Percentiles rank a stretch among this genome's conserved stretches.
Evolutionary conservation across 2,113 vertebrate genomes (phyloP).

Genomic region (Tragelaphus scriptus): DNA sequence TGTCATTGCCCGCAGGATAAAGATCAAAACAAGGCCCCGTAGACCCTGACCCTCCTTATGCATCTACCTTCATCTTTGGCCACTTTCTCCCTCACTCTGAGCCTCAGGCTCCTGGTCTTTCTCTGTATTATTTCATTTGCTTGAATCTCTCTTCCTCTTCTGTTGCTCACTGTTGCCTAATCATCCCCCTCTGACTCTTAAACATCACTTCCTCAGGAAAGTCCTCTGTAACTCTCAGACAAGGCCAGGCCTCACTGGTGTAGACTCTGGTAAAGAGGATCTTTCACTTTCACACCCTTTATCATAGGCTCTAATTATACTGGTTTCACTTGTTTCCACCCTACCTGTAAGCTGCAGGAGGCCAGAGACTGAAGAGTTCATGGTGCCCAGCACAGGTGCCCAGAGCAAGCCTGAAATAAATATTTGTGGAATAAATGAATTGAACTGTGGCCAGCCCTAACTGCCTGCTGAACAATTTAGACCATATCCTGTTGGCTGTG

Average conservation of each 20-base stretch:
- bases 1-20: not conserved
- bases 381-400: not conserved
- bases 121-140: not conserved
- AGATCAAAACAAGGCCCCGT: not conserved
- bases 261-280: not conserved
- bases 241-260: not conserved
- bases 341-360: not conserved
- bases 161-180: not conserved
- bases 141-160: not conserved
- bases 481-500: not conserved
- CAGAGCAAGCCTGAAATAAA: conserved; percentile 17
- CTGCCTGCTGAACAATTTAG: conserved; percentile 28
- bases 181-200: not conserved
- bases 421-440: conserved; percentile 26
- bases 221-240: not conserved
- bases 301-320: not conserved
- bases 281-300: not conserved
- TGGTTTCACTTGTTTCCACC: not conserved
- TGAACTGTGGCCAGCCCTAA: not conserved
- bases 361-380: not conserved
- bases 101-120: not conserved
- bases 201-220: conserved; percentile 26
- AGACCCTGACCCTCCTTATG: not conserved
- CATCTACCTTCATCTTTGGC: not conserved
- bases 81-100: not conserved